These are phyloP conservation scores for Cecropterus lyciades DNA, from an alignment of 1,140 invertebrate genomes.

Conservation along the genomic window DNA sequence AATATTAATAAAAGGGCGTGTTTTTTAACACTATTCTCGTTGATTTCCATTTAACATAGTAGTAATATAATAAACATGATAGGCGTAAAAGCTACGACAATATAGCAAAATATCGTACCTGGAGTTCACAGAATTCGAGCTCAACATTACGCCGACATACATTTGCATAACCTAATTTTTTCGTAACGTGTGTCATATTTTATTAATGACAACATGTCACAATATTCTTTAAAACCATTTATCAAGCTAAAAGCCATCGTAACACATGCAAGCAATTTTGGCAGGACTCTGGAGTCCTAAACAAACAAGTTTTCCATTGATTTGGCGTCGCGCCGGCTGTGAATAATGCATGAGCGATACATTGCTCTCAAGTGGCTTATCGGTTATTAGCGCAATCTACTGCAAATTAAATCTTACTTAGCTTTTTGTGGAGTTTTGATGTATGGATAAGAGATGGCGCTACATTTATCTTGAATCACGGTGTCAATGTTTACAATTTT, in stretches of 20 bases:
- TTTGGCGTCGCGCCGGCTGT: not conserved
- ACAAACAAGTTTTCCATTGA: conserved; percentile 18
- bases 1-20: too few relatives aligned
- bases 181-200: conserved; percentile 5
- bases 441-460: too few relatives aligned
- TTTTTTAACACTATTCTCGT: too few relatives aligned
- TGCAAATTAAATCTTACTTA: conserved; percentile 1
- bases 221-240: conserved; percentile 15
- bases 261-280: conserved; percentile 9
- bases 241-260: conserved; percentile 7
- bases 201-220: conserved; percentile 9
- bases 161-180: conserved; percentile 5
- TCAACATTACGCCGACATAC: not conserved
- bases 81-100: too few relatives aligned
- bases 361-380: not conserved
- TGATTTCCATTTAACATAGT: too few relatives aligned
- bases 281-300: not conserved
- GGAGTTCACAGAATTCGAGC: not conserved
- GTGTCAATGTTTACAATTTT: too few relatives aligned
- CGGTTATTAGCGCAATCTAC: conserved; percentile 5
- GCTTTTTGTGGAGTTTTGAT: too few relatives aligned
- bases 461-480: too few relatives aligned
- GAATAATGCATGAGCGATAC: conserved; percentile 10
- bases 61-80: too few relatives aligned
- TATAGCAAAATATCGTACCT: not conserved